A percentile compares a stretch with the other conserved stretches of the same genome.
These are phyloP conservation scores for Hirtodrosophila cameraria DNA, from an alignment of 2,888 invertebrate species.

Conservation along the genomic window DNA sequence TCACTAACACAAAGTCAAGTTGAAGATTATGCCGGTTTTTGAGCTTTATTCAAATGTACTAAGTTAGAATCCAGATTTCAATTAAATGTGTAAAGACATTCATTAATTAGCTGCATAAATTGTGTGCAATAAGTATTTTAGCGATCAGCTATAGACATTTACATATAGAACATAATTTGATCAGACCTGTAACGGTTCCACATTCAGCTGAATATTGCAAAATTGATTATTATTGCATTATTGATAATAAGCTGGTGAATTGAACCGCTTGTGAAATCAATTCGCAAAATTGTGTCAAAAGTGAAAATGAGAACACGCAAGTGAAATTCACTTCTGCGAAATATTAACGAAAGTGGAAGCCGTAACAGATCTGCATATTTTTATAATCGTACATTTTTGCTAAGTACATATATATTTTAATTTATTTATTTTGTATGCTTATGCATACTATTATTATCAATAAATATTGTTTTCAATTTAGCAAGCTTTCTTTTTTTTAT, in stretches of 20 bases:
- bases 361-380: too few species aligned
- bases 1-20: constrained; percentile 1
- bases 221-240: too few species aligned
- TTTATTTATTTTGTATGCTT: background rate
- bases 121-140: constrained; percentile 12
- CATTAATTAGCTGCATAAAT: constrained; percentile 2
- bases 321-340: too few species aligned
- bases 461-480: constrained; percentile 14
- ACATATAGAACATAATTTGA: constrained; percentile 33
- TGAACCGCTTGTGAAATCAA: too few species aligned
- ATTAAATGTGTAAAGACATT: constrained; percentile 6
- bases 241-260: too few species aligned
- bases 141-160: constrained; percentile 37
- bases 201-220: too few species aligned
- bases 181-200: too few species aligned
- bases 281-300: too few species aligned
- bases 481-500: constrained; percentile 13
- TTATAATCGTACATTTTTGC: constrained; percentile 4
- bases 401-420: background rate
- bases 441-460: constrained; percentile 9
- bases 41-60: constrained; percentile 24
- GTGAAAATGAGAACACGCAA: too few species aligned
- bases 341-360: too few species aligned
- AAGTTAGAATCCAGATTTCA: background rate
- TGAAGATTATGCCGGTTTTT: constrained; percentile 11